Evolutionary conservation across 2,888 invertebrate genomes (phyloP), one percentile per base, ranked within the genome.

Genomic region (Cerceris rybyensis): DNA sequence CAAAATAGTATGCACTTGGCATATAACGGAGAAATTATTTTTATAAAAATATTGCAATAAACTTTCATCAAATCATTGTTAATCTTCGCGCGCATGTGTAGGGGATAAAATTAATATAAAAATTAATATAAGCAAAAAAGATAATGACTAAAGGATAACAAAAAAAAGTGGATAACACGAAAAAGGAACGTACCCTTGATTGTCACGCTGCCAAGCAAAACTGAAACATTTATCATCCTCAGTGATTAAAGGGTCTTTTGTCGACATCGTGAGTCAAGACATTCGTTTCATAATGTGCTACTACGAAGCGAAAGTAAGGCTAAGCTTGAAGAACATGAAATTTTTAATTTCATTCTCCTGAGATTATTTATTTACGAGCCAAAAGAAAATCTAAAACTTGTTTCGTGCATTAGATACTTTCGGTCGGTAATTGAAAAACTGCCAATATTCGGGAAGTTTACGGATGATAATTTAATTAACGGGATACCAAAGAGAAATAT

Each of bases 201-300:
- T 71, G 66, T 66, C 71, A 66, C 39, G 60, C 39, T 60, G 59
- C 66, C 66, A 71, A 73, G 42, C 42, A 42, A 17, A 17, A 58
- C 57, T 49, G 67, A 70, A 63, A 77, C 68, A 78, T 82, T 78
- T 75, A 81, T 85, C 78, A 84, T 77, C 61, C 57, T 46, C 50
- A 41, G 74, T 74, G 79, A 81, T 84, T 75, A 78, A 65, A 71
- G 79, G 78, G 73, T 77, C 71, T 75, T 76, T 81, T 75, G 78
- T 73, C 74, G 66, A 80, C 70, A 71, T 58, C 66, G 74, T 71
- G 70, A 80, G 57, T 57, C 70, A 52, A 61, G 66, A 50, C 49
- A 70, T 75, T 61, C 46, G 49, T 68, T 63, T 42, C 69, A 49
- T 65, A 75, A 65, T 49, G 17, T 39, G 14, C 43, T n/a, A 28